Percentiles rank a stretch among this genome's conserved stretches.
Evolutionary conservation across 2,888 invertebrate species (phyloP).

Genomic region (Perdita meconis): DNA sequence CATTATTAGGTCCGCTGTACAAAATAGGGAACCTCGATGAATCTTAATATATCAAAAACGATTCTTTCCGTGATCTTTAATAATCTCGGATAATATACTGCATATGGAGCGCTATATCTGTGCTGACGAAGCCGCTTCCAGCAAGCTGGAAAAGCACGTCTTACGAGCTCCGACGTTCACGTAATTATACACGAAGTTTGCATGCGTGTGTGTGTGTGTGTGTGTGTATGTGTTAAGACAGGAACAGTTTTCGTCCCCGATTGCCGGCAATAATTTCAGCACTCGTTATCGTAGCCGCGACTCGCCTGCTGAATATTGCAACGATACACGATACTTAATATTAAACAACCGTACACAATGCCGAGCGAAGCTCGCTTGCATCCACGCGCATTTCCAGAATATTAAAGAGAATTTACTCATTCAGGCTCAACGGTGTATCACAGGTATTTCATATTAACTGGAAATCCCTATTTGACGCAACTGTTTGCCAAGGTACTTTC

Average conservation of each 20-base stretch:
- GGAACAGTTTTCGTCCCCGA: conserved; percentile 43
- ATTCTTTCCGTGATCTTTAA: background rate
- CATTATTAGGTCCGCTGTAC: background rate
- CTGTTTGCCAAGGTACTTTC: too few species aligned
- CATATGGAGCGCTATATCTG: background rate
- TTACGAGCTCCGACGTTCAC: conserved; percentile 14
- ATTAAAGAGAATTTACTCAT: conserved; percentile 15
- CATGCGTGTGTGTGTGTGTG: too few species aligned
- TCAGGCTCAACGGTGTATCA: background rate
- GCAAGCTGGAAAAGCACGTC: background rate
- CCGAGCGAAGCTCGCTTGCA: background rate
- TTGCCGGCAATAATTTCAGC: conserved; percentile 43
- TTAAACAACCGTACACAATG: conserved; percentile 26
- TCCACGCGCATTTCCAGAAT: background rate
- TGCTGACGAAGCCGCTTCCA: background rate
- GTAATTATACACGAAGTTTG: conserved; percentile 10
- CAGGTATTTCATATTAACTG: background rate
- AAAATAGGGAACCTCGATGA: background rate
- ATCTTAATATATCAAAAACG: conserved; percentile 4
- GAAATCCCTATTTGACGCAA: background rate
- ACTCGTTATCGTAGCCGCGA: conserved; percentile 24
- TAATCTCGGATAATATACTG: background rate
- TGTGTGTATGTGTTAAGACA: conserved; percentile 25
- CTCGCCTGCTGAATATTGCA: conserved; percentile 18
- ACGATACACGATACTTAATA: conserved; percentile 16